phyloP scores from a whole-genome alignment of 2,113 vertebrate genomes.

The Cyprichromis sp. region DNA sequence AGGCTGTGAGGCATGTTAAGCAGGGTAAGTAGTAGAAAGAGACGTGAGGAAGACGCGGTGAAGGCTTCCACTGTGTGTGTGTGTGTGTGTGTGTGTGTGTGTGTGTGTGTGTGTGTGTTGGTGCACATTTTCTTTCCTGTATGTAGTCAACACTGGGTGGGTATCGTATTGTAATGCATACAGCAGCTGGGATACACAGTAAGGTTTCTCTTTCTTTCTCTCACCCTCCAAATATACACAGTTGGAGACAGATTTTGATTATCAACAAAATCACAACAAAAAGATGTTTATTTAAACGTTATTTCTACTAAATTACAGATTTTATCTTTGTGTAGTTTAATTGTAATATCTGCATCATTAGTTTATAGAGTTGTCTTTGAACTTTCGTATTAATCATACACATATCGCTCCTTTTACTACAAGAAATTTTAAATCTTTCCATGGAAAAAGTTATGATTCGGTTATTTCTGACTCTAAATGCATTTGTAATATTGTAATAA shows the following conservation, averaged over 20 bases:
- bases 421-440: background rate
- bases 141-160: background rate
- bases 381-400: background rate
- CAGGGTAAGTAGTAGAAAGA: slow-evolving; percentile 46
- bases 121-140: background rate
- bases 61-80: background rate
- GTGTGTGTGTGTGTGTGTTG: background rate
- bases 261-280: background rate
- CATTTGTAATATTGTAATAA: background rate
- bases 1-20: slow-evolving; percentile 58
- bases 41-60: slow-evolving; percentile 19
- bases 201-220: background rate
- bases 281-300: background rate
- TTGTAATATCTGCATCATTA: background rate
- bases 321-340: background rate
- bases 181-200: slow-evolving; percentile 10
- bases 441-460: background rate
- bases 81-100: background rate
- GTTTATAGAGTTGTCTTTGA: background rate
- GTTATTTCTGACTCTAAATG: background rate
- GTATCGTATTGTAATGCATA: background rate
- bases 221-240: background rate
- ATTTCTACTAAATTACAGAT: background rate
- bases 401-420: background rate
- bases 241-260: background rate